Percentiles rank a stretch among this genome's conserved stretches.
phyloP scores from a whole-genome alignment of 2,797 vertebrate genomes.

The Sebastes taczanowskii region DNA sequence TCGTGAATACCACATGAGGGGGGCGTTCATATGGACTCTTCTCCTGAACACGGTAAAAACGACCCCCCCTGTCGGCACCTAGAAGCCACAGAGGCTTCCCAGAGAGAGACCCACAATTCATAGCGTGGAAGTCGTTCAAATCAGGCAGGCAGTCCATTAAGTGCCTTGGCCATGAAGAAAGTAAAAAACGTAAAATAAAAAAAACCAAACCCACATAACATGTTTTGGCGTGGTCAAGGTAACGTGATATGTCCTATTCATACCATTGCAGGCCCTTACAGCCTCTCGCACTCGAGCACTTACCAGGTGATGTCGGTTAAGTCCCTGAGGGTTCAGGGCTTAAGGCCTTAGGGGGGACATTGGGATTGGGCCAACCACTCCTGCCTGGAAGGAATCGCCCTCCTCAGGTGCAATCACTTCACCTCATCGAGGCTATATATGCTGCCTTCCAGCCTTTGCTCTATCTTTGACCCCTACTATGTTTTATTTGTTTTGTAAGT shows the following conservation, averaged over 20 bases:
- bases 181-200: not conserved
- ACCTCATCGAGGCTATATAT: not conserved
- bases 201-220: not conserved
- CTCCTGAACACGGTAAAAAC: too few relatives aligned
- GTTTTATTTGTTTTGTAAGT: not conserved
- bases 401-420: not conserved
- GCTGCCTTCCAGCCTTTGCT: not conserved
- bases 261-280: not conserved
- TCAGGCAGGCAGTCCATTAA: not conserved
- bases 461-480: not conserved
- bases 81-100: too few relatives aligned
- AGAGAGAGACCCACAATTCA: too few relatives aligned
- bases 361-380: not conserved
- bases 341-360: too few relatives aligned
- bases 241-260: not conserved
- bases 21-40: too few relatives aligned
- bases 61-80: too few relatives aligned
- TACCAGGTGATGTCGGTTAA: not conserved
- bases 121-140: not conserved
- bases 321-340: not conserved
- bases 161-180: too few relatives aligned
- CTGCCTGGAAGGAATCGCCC: not conserved
- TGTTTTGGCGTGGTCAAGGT: not conserved
- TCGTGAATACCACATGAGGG: too few relatives aligned
- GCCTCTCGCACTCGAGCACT: too few relatives aligned